Evolutionary conservation across 1,140 invertebrate species (phyloP), one percentile per base, ranked within the genome.

Genomic region (Drosophila subpulchrella): DNA sequence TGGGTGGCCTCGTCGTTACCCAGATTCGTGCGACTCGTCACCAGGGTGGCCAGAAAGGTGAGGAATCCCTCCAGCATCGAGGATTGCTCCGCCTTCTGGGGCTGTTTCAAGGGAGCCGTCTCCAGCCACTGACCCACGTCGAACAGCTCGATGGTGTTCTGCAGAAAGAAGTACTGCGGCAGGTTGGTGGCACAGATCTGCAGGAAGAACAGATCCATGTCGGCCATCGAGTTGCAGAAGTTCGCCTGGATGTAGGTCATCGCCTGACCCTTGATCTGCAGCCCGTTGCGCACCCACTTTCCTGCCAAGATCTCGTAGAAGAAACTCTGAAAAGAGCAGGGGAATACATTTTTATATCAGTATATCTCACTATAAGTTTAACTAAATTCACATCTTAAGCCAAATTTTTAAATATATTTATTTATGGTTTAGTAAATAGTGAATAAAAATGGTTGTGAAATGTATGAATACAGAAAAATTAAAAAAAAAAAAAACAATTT

Each of bases 241-340:
- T 99, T 98, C 66, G 97, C 98, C 92, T 99, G 98, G 75, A 99
- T 98, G 91, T 99, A 99, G 17, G 98, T 99, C 97, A 99, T 99
- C 6, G 98, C 98, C 93, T 99, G 98, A 12, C 98, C 98, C 93
- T 98, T 98, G 76, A 99, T 99, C 94, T 99, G 98, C 1, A 99
- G 94, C 1, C 98, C 98, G 93, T 99, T 99, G 56, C 98, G 94
- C 30, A 99, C 97, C 98, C 98, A 99, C 81, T 99, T 95, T 12
- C 97, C 97, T 79, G 96, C 96, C 50, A 98, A 93, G 78, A 99
- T 98, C 94, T 99, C 98, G 92, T 98, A 97, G 93, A 98, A 98
- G 0, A 97, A 96, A 60, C 97, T 97, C 97, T 99, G 93, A 30
- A 68, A 20, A 11, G 1, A n/a, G 11, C 11, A 41, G n/a, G n/a